Conservation (phyloP, 2,113 vertebrate species). For the Poeciliopsis prolifica region DNA sequence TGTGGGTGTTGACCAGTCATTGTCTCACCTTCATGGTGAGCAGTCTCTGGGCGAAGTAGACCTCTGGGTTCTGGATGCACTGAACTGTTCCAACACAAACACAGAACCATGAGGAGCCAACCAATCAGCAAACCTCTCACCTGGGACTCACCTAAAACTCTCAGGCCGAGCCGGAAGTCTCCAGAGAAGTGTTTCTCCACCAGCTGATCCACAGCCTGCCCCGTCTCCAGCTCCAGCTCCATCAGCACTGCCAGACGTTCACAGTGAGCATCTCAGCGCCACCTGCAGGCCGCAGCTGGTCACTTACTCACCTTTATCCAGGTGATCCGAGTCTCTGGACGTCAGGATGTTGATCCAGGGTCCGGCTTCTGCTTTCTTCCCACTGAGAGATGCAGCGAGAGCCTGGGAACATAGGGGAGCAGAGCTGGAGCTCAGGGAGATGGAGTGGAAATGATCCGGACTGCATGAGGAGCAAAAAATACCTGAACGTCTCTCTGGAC, state of each 20-base stretch:
- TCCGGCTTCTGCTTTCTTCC: slow-evolving; percentile 61
- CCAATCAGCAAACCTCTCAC: neutral
- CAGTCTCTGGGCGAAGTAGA: slow-evolving; percentile 72
- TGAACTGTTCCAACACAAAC: slow-evolving; percentile 54
- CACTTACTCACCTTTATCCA: slow-evolving; percentile 62
- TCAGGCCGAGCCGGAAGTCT: slow-evolving; percentile 68
- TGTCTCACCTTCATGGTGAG: slow-evolving; percentile 63
- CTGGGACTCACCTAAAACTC: slow-evolving; percentile 60
- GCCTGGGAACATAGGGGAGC: slow-evolving; percentile 30
- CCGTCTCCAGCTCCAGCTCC: slow-evolving; percentile 58
- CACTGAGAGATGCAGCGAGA: slow-evolving; percentile 61
- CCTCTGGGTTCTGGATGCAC: slow-evolving; percentile 60
- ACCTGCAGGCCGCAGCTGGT: neutral
- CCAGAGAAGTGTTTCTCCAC: slow-evolving; percentile 72
- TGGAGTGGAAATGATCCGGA: neutral
- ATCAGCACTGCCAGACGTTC: slow-evolving; percentile 60
- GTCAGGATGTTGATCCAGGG: slow-evolving; percentile 75
- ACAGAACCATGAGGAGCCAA: neutral
- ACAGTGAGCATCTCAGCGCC: neutral
- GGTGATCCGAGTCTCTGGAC: slow-evolving; percentile 64
- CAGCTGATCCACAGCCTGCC: slow-evolving; percentile 40
- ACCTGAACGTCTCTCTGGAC: slow-evolving; percentile 69
- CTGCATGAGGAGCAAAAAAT: neutral
- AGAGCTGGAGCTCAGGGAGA: neutral
- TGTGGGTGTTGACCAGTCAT: neutral